Evolutionary conservation across 1,140 invertebrate species (phyloP).

Genomic region (Drosophila kurseongensis): DNA sequence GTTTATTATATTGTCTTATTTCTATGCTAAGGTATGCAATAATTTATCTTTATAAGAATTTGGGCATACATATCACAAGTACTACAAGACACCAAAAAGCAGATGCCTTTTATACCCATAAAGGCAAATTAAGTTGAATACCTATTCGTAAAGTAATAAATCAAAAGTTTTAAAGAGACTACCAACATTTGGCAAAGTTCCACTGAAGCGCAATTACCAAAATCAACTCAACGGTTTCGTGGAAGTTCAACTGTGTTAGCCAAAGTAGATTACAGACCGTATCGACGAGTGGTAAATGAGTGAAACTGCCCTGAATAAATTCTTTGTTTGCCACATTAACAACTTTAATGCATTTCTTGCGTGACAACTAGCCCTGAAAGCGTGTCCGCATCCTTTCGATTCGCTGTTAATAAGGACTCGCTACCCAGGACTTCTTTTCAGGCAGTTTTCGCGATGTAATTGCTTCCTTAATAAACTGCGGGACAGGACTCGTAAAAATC

Average conservation of each 20-base stretch:
- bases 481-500: conserved; percentile 63
- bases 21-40: too few species aligned
- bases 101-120: too few species aligned
- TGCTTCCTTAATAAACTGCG: conserved; percentile 65
- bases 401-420: neutral
- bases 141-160: too few species aligned
- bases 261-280: neutral
- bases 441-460: conserved; percentile 47
- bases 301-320: conserved; percentile 31
- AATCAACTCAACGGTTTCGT: neutral
- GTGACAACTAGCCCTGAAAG: conserved; percentile 43
- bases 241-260: neutral
- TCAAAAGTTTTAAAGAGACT: too few species aligned
- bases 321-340: conserved; percentile 10
- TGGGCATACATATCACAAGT: too few species aligned
- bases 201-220: too few species aligned
- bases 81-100: too few species aligned
- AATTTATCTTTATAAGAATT: too few species aligned
- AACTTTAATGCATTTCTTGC: conserved; percentile 49
- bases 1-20: too few species aligned
- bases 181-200: too few species aligned
- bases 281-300: conserved; percentile 4
- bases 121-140: too few species aligned
- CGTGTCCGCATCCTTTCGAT: conserved; percentile 15
- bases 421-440: neutral